Evolutionary conservation across 2,797 vertebrate species (phyloP).

Genomic region (Spheniscus humboldti): DNA sequence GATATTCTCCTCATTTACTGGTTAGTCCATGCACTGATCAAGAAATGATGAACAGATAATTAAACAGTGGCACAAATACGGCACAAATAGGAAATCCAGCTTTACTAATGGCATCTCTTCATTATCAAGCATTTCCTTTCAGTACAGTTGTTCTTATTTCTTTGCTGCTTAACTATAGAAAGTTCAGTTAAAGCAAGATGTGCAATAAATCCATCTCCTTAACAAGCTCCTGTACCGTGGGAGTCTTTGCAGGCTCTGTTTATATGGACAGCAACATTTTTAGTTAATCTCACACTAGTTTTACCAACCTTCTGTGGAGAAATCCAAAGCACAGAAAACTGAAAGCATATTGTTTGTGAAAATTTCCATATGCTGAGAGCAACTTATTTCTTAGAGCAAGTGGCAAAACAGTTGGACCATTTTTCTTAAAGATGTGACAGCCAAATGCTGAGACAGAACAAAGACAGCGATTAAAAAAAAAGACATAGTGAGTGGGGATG

Average conservation of each 20-base stretch:
- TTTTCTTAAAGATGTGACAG: constrained; percentile 39
- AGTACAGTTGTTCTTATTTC: not conserved
- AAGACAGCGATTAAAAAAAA: constrained; percentile 17
- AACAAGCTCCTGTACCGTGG: not conserved
- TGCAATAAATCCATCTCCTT: not conserved
- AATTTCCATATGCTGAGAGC: constrained; percentile 18
- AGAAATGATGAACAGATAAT: not conserved
- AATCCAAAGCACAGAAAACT: not conserved
- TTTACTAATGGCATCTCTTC: not conserved
- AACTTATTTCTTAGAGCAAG: constrained; percentile 22
- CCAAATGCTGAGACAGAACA: constrained; percentile 37
- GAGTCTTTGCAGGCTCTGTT: not conserved
- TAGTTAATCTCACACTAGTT: not conserved
- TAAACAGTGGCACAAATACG: not conserved
- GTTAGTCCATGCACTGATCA: not conserved
- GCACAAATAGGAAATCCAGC: not conserved
- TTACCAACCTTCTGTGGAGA: not conserved
- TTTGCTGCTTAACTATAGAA: not conserved
- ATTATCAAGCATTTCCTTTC: not conserved
- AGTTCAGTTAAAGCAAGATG: not conserved
- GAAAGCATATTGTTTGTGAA: constrained; percentile 45
- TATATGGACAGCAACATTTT: not conserved
- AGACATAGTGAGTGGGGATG: not conserved
- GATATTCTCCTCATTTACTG: not conserved
- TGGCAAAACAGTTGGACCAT: constrained; percentile 40